Conservation (phyloP, 2,888 invertebrate species). For the Drosophila parthenogenetica region DNA sequence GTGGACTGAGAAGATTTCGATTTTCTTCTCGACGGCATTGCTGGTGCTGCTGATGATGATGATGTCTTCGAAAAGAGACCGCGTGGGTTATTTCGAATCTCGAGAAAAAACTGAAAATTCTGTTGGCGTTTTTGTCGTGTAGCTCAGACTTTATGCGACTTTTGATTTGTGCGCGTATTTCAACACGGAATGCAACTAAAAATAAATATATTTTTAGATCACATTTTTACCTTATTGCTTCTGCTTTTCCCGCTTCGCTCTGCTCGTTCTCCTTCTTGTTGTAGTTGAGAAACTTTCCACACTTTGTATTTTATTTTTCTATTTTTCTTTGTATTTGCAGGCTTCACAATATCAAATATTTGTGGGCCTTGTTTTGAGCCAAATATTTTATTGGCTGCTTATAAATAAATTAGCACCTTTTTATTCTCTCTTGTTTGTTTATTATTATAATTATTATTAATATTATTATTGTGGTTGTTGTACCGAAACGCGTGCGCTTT, state of each 20-base stretch:
- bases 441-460: constrained; percentile 14
- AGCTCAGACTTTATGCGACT: constrained; percentile 61
- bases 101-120: neutral
- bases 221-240: constrained; percentile 46
- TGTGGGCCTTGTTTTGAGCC: constrained; percentile 38
- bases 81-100: constrained; percentile 44
- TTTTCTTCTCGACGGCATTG: constrained; percentile 4
- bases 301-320: constrained; percentile 19
- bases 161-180: constrained; percentile 50
- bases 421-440: constrained; percentile 39
- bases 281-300: constrained; percentile 54
- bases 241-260: constrained; percentile 33
- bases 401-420: constrained; percentile 69
- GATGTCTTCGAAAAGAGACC: constrained; percentile 9
- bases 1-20: constrained; percentile 12
- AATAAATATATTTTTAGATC: constrained; percentile 49
- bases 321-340: neutral
- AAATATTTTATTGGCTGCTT: constrained; percentile 48
- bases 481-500: constrained; percentile 54
- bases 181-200: constrained; percentile 62
- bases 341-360: constrained; percentile 22
- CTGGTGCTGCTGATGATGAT: neutral
- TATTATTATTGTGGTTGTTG: constrained; percentile 27
- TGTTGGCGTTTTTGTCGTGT: constrained; percentile 24
- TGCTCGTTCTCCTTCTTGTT: constrained; percentile 10